Base-by-base conservation (phyloP, 2,888 invertebrate genomes). In the Myathropa florea region DNA sequence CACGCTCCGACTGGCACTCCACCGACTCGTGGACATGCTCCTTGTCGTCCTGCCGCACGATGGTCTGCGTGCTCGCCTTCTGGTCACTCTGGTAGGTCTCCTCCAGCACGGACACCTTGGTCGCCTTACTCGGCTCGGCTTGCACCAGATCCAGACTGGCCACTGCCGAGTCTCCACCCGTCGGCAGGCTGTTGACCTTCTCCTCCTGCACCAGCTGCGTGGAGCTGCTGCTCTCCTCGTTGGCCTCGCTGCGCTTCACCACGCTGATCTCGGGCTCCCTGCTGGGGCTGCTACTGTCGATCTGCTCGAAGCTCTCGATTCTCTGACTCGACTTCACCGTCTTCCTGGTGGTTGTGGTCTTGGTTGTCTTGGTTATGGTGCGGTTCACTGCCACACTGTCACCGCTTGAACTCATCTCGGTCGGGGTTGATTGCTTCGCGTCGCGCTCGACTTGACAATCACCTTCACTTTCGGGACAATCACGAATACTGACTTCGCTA, bases 51-150 rank as follows among this genome's bases (percentile, higher is more conserved):
- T 75, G 33, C 24, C 71, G 64, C 36, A 82, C 65, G 70, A 75
- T 59, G 3, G 36, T 87, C 60, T 92, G 90, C 21, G 90, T 90
- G 23, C 90, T 89, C 12, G 90, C 90, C 63, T 91, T 88, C 81
- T 92, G 90, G 18, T 91, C 91, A 60, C 90, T 90, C 2, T 90
- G 89, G 36, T 90, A 91, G 2, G 91, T 89, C 63, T 92, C 92
- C 60, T 92, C 91, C 6, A 89, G 86, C 0, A 90, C 80, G 7
- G 90, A 90, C 4, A 90, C 89, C 21, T 89, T 90, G 26, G 21
- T 59, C 2, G 72, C 46, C 18, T 39, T 14, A 46, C 1, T 33
- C 7, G 23, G 36, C 14, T 24, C 21, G 4, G n/a, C 0, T 3
- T 14, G 2, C 14, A 21, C 26, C 12, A 36, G 28, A 6, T 24